Evolutionary conservation across 2,888 invertebrate genomes (phyloP).

Genomic region (Heliconius hortense): DNA sequence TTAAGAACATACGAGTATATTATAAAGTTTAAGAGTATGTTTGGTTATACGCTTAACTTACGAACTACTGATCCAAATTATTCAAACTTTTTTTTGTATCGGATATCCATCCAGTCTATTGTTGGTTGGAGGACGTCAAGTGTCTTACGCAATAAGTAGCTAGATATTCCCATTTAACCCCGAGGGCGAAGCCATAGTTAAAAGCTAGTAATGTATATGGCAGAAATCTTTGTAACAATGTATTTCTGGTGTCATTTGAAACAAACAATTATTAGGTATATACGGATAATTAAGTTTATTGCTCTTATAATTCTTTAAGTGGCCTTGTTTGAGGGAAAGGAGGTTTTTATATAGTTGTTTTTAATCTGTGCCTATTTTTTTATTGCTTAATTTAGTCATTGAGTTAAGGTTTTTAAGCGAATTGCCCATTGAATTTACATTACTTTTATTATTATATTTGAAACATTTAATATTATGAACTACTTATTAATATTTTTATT

Average conservation of each 20-base stretch:
- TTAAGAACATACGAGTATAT: no score
- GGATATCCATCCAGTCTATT: no score
- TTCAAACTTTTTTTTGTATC: no score
- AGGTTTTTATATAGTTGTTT: slow-evolving; percentile 1
- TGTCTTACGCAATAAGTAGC: no score
- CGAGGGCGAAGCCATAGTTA: neutral
- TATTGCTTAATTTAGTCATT: neutral
- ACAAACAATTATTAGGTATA: slow-evolving; percentile 7
- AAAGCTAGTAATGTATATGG: neutral
- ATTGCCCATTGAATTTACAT: neutral
- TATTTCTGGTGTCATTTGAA: slow-evolving; percentile 1
- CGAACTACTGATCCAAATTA: no score
- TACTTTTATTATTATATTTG: no score
- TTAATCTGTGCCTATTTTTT: neutral
- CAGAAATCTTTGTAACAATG: slow-evolving; percentile 6
- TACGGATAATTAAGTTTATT: slow-evolving; percentile 9
- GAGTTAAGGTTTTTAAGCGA: neutral
- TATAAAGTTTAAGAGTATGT: no score
- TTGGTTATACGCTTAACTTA: no score
- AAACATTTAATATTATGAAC: no score
- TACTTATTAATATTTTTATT: no score
- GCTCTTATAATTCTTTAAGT: slow-evolving; percentile 13
- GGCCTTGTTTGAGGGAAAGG: slow-evolving; percentile 16
- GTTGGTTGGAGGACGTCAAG: no score
- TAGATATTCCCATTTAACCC: no score